A percentile compares a stretch with the other conserved stretches of the same genome.
These are phyloP conservation scores for Ophion ellenae DNA, from an alignment of 2,888 invertebrate genomes.

Conservation along the genomic window DNA sequence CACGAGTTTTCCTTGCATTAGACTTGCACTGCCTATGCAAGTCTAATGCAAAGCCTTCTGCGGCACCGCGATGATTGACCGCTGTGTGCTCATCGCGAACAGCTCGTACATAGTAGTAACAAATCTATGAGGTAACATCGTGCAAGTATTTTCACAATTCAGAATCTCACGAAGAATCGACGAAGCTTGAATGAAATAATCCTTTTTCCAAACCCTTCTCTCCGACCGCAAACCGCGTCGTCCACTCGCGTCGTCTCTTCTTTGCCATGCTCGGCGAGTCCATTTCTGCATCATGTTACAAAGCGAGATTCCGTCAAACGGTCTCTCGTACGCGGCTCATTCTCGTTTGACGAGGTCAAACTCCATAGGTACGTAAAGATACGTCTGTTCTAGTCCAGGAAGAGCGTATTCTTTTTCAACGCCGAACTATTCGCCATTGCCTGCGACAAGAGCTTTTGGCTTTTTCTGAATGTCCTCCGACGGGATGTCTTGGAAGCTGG, in stretches of 20 bases:
- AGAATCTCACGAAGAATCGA: conserved; percentile 36
- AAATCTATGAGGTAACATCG: conserved; percentile 43
- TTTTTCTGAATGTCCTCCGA: no score
- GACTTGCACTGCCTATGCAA: conserved; percentile 16
- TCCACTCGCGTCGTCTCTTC: background rate
- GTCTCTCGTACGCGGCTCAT: conserved; percentile 4
- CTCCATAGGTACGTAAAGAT: background rate
- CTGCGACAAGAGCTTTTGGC: background rate
- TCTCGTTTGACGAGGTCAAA: conserved; percentile 36
- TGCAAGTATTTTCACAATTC: conserved; percentile 25
- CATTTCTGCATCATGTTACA: background rate
- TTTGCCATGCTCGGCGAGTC: background rate
- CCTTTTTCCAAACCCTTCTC: conserved; percentile 3
- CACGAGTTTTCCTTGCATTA: conserved; percentile 1
- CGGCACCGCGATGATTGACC: conserved; percentile 3
- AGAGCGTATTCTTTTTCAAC: background rate
- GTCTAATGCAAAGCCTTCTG: conserved; percentile 6
- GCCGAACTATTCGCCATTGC: background rate
- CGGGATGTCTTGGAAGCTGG: no score
- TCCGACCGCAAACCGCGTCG: background rate
- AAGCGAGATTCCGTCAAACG: background rate
- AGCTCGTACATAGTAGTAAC: conserved; percentile 14
- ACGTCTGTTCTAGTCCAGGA: background rate
- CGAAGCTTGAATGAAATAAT: conserved; percentile 54
- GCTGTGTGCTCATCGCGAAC: background rate